Evolutionary conservation across 2,113 vertebrate genomes (phyloP).

Genomic region (Myxocyprinus asiaticus): DNA sequence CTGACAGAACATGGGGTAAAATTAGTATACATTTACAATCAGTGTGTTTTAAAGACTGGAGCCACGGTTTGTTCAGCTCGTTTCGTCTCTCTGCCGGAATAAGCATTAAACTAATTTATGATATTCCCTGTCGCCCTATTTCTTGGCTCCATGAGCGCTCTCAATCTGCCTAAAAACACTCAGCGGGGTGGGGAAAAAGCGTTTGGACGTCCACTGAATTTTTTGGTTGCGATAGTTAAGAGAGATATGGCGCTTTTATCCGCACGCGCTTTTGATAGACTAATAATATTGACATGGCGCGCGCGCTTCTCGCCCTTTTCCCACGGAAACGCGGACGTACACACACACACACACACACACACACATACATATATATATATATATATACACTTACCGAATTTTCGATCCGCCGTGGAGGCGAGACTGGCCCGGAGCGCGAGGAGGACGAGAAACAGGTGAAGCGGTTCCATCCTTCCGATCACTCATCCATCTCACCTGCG

Average conservation of each 20-base stretch:
- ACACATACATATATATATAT: no score
- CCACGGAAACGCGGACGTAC: neutral
- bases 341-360: neutral
- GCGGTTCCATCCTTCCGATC: constrained; percentile 63
- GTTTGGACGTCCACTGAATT: no score
- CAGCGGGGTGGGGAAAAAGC: no score
- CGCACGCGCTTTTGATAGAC: no score
- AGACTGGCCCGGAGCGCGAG: constrained; percentile 52
- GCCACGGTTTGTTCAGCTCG: neutral
- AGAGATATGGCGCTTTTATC: no score
- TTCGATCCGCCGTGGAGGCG: constrained; percentile 62
- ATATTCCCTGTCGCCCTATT: neutral
- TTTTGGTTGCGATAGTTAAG: neutral
- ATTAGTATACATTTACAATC: neutral
- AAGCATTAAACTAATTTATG: neutral
- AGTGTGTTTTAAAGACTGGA: neutral
- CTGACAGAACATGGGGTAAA: no score
- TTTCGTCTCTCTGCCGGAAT: no score
- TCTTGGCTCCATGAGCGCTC: neutral
- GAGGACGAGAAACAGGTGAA: constrained; percentile 45
- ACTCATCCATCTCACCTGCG: constrained; percentile 21
- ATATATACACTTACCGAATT: constrained; percentile 68
- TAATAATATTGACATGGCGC: neutral
- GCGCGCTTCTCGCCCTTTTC: neutral
- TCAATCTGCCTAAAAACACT: neutral